Conservation (phyloP, 2,113 vertebrate species). For the Pheucticus melanocephalus region DNA sequence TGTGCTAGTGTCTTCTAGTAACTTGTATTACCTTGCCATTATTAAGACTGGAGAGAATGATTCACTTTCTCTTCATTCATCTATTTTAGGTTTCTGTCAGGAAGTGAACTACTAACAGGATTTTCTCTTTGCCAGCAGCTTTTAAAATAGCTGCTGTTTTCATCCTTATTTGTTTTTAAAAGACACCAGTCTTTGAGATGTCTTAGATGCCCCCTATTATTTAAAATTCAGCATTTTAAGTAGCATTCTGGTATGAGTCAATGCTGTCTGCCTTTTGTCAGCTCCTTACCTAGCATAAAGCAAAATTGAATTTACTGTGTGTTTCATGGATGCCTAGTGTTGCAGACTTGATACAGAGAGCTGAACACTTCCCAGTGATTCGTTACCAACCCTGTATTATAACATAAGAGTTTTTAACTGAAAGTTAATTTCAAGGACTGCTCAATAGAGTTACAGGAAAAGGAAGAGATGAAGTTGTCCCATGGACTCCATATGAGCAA, state of each 20-base stretch:
- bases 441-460: not conserved
- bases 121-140: not conserved
- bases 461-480: not conserved
- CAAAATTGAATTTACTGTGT: not conserved
- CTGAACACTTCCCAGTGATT: not conserved
- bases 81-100: not conserved
- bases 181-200: not conserved
- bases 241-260: not conserved
- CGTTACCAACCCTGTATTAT: not conserved
- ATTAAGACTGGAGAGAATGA: not conserved
- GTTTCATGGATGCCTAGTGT: not conserved
- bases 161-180: not conserved
- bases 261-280: not conserved
- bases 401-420: not conserved
- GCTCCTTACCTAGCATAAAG: not conserved
- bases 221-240: not conserved
- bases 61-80: not conserved
- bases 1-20: not conserved
- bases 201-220: not conserved
- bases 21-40: not conserved
- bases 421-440: not conserved
- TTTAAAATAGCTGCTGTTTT: conserved; percentile 11
- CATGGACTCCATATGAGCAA: not conserved
- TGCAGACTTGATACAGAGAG: not conserved
- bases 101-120: not conserved